Conservation (phyloP, 2,888 invertebrate species). For the Drepana falcataria region DNA sequence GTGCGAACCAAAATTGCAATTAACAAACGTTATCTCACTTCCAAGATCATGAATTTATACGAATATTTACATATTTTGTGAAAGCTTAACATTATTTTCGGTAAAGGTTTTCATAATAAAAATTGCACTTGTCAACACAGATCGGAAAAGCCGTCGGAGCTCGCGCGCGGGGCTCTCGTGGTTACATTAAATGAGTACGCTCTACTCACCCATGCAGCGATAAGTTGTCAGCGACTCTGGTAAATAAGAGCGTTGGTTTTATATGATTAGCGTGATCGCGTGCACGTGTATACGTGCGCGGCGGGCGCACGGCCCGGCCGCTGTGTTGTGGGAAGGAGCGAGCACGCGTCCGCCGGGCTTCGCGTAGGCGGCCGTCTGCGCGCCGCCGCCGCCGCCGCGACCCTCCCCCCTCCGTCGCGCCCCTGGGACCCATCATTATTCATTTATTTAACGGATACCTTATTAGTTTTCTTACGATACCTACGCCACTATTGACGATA, state of each 20-base stretch:
- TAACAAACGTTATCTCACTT: no score
- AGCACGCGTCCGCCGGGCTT: conserved; percentile 67
- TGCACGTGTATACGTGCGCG: conserved; percentile 31
- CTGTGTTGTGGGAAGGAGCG: conserved; percentile 58
- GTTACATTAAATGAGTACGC: not conserved
- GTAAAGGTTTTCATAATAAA: no score
- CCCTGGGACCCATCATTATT: conserved; percentile 5
- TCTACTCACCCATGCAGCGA: not conserved
- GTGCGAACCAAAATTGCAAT: no score
- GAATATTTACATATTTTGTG: no score
- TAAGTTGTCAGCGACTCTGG: not conserved
- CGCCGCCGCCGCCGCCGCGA: conserved; percentile 23
- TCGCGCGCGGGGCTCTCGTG: not conserved
- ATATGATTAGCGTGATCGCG: conserved; percentile 7
- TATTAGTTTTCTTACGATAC: not conserved
- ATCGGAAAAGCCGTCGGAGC: not conserved
- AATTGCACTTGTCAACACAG: not conserved
- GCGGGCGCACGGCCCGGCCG: conserved; percentile 74
- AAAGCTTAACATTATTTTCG: no score
- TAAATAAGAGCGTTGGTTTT: not conserved
- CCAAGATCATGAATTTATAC: no score
- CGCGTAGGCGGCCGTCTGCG: conserved; percentile 46
- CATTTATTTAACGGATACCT: not conserved
- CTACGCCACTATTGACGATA: no score
- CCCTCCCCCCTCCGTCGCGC: conserved; percentile 9